A percentile compares a stretch with the other conserved stretches of the same genome.
These are phyloP conservation scores for Thalassophryne amazonica DNA, from an alignment of 2,797 vertebrate genomes.

Conservation along the genomic window DNA sequence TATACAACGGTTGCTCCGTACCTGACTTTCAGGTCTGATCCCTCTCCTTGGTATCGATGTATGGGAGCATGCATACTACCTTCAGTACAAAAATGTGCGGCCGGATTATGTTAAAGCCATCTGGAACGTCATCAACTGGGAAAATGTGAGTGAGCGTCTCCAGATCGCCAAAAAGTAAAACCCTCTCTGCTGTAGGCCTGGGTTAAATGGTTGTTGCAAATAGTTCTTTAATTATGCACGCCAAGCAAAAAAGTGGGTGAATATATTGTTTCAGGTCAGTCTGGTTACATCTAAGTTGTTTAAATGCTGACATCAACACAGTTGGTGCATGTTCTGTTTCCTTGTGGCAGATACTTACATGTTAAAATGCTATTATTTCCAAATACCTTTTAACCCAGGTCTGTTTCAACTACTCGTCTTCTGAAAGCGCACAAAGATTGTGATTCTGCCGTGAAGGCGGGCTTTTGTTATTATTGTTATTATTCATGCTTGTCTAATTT, in stretches of 20 bases:
- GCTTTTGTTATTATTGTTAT: slow-evolving; percentile 5
- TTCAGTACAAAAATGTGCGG: slow-evolving; percentile 98
- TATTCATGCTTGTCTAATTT: neutral
- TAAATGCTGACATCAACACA: neutral
- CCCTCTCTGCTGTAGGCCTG: neutral
- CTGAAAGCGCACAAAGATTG: slow-evolving; percentile 43
- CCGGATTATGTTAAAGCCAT: slow-evolving; percentile 98
- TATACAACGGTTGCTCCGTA: too few relatives aligned
- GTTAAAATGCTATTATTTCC: slow-evolving; percentile 13
- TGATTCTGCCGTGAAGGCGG: slow-evolving; percentile 7
- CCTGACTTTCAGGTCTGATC: slow-evolving; percentile 81
- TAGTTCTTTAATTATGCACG: too few relatives aligned
- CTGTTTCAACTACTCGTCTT: neutral
- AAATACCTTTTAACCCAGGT: slow-evolving; percentile 7
- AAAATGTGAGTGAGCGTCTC: slow-evolving; percentile 90
- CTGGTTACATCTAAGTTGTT: neutral
- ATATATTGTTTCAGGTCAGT: neutral
- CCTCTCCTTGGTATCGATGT: slow-evolving; percentile 96
- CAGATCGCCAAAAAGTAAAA: slow-evolving; percentile 81
- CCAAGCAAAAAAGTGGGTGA: too few relatives aligned
- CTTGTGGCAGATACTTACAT: neutral
- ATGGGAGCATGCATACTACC: slow-evolving; percentile 98
- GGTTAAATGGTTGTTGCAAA: slow-evolving; percentile 30
- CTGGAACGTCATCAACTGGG: slow-evolving; percentile 97
- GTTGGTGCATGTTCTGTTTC: neutral